Evolutionary conservation across 2,797 vertebrate species (phyloP).

Genomic region (Tarsius wallacei): DNA sequence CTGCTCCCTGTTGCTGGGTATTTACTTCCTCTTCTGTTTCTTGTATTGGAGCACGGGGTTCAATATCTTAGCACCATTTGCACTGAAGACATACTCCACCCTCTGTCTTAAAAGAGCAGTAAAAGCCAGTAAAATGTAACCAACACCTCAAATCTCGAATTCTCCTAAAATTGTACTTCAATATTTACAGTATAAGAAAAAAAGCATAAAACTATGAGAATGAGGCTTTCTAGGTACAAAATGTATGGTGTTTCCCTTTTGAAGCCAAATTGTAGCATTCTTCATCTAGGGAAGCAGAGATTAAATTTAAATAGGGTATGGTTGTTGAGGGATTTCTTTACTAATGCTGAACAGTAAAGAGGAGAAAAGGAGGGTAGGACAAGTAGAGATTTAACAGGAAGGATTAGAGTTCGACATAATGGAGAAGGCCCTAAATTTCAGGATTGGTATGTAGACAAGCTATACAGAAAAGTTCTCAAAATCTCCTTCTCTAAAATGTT

Average conservation of each 20-base stretch:
- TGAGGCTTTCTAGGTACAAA: not conserved
- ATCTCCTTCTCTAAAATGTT: not conserved
- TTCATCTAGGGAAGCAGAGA: not conserved
- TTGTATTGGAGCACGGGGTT: not conserved
- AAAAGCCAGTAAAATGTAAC: not conserved
- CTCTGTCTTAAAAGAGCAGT: not conserved
- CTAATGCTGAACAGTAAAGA: not conserved
- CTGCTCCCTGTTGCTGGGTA: too few species aligned
- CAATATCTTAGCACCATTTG: accelerated
- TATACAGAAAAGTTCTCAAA: not conserved
- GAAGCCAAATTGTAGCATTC: not conserved
- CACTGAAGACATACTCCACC: not conserved
- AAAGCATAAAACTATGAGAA: not conserved
- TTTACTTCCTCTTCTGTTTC: not conserved
- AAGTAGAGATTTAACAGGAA: not conserved
- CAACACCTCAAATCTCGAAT: not conserved
- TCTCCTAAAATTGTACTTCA: not conserved
- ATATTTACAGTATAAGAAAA: not conserved
- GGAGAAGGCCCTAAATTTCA: not conserved
- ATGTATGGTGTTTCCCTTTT: not conserved
- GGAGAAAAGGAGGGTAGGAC: not conserved
- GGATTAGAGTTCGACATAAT: not conserved
- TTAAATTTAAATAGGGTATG: not conserved
- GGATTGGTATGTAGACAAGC: not conserved
- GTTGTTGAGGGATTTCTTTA: not conserved